Evolutionary conservation across 2,113 vertebrate genomes (phyloP).

Genomic region (Ictalurus punctatus): DNA sequence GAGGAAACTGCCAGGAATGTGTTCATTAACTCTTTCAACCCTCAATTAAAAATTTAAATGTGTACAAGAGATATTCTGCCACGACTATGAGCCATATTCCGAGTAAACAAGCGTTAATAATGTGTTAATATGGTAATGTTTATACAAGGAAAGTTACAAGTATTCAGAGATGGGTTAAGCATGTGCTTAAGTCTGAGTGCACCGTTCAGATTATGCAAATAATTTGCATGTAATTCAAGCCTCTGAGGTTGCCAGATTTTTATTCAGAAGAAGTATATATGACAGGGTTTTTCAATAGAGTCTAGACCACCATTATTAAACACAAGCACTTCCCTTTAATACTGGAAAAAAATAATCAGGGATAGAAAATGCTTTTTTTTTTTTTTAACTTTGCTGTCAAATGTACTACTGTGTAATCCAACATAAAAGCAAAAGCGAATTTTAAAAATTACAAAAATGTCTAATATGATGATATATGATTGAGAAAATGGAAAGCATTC

Average conservation of each 20-base stretch:
- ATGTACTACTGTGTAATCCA: not conserved
- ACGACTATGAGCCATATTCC: not conserved
- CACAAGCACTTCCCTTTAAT: not conserved
- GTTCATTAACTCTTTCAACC: not conserved
- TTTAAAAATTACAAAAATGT: not conserved
- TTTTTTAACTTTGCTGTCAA: not conserved
- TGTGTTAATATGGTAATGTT: not conserved
- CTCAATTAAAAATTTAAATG: not conserved
- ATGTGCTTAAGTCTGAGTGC: not conserved
- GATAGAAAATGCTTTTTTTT: not conserved
- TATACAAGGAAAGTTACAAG: not conserved
- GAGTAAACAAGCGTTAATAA: not conserved
- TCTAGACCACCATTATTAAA: too few relatives aligned
- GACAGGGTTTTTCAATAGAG: too few relatives aligned
- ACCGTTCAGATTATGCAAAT: not conserved
- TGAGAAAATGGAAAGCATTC: not conserved
- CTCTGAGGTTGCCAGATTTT: not conserved
- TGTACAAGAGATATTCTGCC: not conserved
- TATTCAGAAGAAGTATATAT: not conserved
- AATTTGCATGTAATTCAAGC: not conserved
- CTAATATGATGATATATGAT: not conserved
- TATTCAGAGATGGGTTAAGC: not conserved
- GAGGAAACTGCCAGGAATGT: not conserved
- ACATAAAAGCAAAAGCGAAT: not conserved
- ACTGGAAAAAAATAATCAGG: too few relatives aligned